These are phyloP conservation scores for Emys orbicularis DNA, from an alignment of 2,797 vertebrate species.

Conservation along the genomic window DNA sequence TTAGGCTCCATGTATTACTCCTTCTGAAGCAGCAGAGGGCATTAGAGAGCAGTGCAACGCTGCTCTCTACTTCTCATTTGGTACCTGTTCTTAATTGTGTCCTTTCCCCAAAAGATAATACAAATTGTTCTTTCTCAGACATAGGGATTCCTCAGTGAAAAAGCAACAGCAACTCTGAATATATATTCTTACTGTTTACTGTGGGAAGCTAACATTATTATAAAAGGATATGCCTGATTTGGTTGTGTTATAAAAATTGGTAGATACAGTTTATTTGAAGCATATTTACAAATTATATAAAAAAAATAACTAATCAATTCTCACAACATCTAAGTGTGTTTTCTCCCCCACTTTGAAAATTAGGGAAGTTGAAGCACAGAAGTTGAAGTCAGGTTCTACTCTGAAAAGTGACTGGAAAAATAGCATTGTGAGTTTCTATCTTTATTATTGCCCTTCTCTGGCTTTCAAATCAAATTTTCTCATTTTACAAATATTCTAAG, in stretches of 20 bases:
- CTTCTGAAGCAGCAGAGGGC: constrained; percentile 21
- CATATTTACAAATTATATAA: not conserved
- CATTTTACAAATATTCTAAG: not conserved
- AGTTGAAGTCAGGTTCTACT: not conserved
- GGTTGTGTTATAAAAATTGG: not conserved
- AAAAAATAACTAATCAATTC: not conserved
- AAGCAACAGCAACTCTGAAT: not conserved
- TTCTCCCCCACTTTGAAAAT: not conserved
- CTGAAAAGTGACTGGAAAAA: not conserved
- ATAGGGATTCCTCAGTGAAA: not conserved
- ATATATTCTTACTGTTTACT: rapidly evolving
- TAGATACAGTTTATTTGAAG: not conserved
- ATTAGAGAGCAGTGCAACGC: not conserved
- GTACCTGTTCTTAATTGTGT: rapidly evolving
- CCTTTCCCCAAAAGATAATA: not conserved
- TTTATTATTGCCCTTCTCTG: not conserved
- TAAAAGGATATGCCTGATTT: not conserved
- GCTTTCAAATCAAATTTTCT: not conserved
- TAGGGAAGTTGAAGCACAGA: not conserved
- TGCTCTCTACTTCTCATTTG: rapidly evolving
- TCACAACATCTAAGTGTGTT: not conserved
- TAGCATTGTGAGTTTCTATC: not conserved
- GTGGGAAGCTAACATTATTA: not conserved
- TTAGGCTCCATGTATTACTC: not conserved
- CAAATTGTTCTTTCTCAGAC: not conserved